Evolutionary conservation across 2,113 vertebrate genomes (phyloP).

Genomic region (Colossoma macropomum): DNA sequence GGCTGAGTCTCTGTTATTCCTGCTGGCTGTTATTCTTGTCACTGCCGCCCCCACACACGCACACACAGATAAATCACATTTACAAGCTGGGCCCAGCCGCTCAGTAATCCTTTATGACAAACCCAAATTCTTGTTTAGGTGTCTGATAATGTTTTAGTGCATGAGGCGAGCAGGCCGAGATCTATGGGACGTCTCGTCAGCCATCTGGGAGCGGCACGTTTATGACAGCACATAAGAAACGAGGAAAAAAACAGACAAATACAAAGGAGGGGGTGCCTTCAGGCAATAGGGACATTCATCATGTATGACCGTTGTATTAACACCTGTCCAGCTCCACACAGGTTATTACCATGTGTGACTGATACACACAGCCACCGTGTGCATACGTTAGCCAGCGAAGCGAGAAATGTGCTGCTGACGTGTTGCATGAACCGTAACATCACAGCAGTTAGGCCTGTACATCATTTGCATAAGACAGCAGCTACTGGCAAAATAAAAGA

Average conservation of each 20-base stretch:
- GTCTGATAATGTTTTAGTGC: conserved; percentile 38
- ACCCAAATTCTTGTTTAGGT: conserved; percentile 47
- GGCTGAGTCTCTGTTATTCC: conserved; percentile 38
- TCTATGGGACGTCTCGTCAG: conserved; percentile 12
- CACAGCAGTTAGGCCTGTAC: background rate
- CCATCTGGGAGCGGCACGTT: conserved; percentile 28
- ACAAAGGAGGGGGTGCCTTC: conserved; percentile 17
- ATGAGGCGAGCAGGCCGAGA: background rate
- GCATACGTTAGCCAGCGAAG: conserved; percentile 23
- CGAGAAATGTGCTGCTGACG: conserved; percentile 18
- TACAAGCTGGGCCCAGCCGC: conserved; percentile 19
- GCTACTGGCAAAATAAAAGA: conserved; percentile 2
- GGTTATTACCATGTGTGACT: conserved; percentile 22
- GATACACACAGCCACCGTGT: background rate
- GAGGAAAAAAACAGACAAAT: conserved; percentile 27
- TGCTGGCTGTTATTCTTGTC: conserved; percentile 46
- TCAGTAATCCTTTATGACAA: conserved; percentile 50
- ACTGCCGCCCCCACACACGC: conserved; percentile 30
- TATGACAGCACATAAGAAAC: background rate
- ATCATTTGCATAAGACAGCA: conserved; percentile 17
- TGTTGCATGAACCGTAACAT: background rate
- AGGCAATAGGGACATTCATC: conserved; percentile 19
- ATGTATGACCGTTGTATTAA: conserved; percentile 16
- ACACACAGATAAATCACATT: conserved; percentile 51
- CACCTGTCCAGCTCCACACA: conserved; percentile 19